Evolutionary conservation across 1,140 invertebrate species (phyloP), one percentile per base, ranked within the genome.

Genomic region (Vanessa atalanta): DNA sequence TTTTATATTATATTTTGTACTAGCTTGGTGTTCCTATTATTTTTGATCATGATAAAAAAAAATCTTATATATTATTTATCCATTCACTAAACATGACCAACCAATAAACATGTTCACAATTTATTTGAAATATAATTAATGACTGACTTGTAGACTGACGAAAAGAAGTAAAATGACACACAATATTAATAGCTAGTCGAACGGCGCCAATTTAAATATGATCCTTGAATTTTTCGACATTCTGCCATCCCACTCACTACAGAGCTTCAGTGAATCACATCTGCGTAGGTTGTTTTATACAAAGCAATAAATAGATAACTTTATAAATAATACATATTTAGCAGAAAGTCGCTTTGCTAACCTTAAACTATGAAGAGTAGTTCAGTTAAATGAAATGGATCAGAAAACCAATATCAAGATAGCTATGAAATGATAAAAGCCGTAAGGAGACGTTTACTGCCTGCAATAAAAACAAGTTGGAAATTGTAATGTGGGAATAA

Each of bases 381-480:
- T 71, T 70, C 65, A 61, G 31, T 71, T 65, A 60, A 66, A 76
- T 72, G 66, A 61, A 70, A 75, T 61, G 68, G 48, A 69, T 65
- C 69, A 65, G 48, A 43, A 65, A 57, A 66, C 57, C 69, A 67
- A 75, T 71, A 71, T 75, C 61, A 23, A 61, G 65, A 76, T 76
- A 60, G 11, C 53, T 26, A 75, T 75, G 69, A 75, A 75, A 71
- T 71, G 43, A 71, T 72, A 65, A 71, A 76, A 68, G 65, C 48
- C 74, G 53, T 68, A 63, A 71, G 69, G 60, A 63, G 53, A 68
- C 70, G 64, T 72, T 76, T 76, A 76, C 51, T 65, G 50, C 55
- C n/a, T n/a, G 37, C 47, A 68, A 71, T 76, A 76, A 76, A 76
- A 75, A 63, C 55, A 63, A 71, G 26, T 71, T 55, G 69, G 65